Base-by-base conservation (phyloP, 1,140 invertebrate species). In the Sycobia sp. region DNA sequence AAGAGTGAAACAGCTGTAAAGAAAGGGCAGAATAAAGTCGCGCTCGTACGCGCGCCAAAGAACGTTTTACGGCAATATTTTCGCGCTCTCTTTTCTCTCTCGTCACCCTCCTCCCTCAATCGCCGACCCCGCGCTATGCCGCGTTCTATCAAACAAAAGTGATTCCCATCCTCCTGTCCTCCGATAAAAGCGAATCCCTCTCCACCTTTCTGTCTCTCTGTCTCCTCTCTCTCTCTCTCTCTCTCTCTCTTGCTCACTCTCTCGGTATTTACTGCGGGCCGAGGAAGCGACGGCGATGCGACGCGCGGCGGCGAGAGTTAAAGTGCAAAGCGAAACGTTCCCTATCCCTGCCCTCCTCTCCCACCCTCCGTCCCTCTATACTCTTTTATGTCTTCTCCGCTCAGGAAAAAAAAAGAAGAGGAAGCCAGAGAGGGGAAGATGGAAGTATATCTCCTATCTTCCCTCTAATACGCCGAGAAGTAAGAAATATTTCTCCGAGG, bases 261-360 rank as follows among this genome's bases (percentile, higher is more conserved):
- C n/a, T n/a, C 22, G 56, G 41, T 62, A 62, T 62, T 62, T 62
- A 47, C 50, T 58, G n/a, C n/a, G n/a, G 50, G 36, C 41, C 36
- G 49, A 58, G 51, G 43, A n/a, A 29, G 22, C 46, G 39, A 18
- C 34, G 23, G 38, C 43, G 11, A n/a, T 39, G 29, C 5, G 4
- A 32, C 5, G 5, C 5, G 23, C 46, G 11, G 46, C 47, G 9
- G 16, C 47, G 11, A 22, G 18, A 60, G 49, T 56, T 34, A 62
- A 62, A 56, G 60, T 49, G 44, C 60, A 55, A 62, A 62, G 51
- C 56, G 53, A 55, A 41, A 41, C 36, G 32, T 49, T 62, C 43
- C 34, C 36, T 62, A 9, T 36, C 5, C 25, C 13, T 2, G 14
- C 4, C 44, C 18, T 16, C 14, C 7, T 11, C 23, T 22, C 14